These are phyloP conservation scores for Geophilus truncorum DNA, from an alignment of 2,888 invertebrate genomes.

Conservation along the genomic window DNA sequence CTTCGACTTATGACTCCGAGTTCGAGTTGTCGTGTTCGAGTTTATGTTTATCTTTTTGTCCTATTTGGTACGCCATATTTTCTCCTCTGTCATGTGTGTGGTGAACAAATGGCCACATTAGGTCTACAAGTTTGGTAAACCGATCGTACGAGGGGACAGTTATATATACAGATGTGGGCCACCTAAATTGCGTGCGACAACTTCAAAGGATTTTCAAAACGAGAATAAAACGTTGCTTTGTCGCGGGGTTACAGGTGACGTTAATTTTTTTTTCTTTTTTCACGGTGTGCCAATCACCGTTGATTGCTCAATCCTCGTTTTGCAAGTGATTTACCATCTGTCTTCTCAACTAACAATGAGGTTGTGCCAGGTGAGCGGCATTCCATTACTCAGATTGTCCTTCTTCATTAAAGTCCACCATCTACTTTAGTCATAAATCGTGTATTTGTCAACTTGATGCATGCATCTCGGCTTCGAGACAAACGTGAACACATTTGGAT, in stretches of 20 bases:
- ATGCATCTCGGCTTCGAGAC: not conserved
- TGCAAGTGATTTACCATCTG: not conserved
- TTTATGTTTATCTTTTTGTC: not conserved
- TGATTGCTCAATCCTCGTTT: conserved; percentile 12
- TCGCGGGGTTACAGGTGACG: not conserved
- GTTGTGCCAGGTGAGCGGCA: conserved; percentile 3
- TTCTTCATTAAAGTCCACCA: conserved; percentile 12
- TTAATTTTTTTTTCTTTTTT: not conserved
- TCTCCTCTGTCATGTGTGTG: too few species aligned
- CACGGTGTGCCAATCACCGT: not conserved
- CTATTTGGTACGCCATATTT: not conserved
- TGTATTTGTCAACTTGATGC: not conserved
- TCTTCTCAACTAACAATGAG: not conserved
- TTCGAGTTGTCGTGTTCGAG: too few species aligned
- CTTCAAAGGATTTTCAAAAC: not conserved
- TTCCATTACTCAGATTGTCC: conserved; percentile 12
- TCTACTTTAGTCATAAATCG: not conserved
- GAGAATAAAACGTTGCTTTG: not conserved
- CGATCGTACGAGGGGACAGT: not conserved
- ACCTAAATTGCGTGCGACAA: too few species aligned
- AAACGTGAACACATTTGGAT: not conserved
- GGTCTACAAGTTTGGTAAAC: not conserved
- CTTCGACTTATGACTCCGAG: too few species aligned
- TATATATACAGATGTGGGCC: not conserved
- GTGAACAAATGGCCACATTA: conserved; percentile 6